Percentiles rank a stretch among this genome's conserved stretches.
phyloP scores from a whole-genome alignment of 2,113 vertebrate genomes.

The Murina feae region DNA sequence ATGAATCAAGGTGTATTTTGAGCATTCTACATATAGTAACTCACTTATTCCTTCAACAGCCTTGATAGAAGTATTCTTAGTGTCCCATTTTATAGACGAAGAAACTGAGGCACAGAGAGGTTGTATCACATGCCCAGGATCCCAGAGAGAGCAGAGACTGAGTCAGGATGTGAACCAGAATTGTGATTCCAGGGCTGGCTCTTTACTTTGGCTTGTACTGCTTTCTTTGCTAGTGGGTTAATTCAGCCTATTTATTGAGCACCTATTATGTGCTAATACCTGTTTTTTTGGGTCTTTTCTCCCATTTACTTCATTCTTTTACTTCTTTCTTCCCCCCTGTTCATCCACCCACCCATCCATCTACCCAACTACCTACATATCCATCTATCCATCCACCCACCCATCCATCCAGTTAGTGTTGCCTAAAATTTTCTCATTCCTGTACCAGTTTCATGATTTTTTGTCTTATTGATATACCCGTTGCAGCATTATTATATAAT shows the following conservation, averaged over 20 bases:
- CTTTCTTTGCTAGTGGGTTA: neutral
- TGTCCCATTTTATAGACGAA: neutral
- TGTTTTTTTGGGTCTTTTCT: neutral
- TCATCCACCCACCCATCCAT: neutral
- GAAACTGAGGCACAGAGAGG: neutral
- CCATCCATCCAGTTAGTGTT: neutral
- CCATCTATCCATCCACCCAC: neutral
- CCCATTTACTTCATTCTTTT: neutral
- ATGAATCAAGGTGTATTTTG: fast-evolving
- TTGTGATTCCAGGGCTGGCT: neutral
- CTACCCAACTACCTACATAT: neutral
- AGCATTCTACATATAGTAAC: fast-evolving
- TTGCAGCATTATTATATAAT: neutral
- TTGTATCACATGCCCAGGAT: neutral
- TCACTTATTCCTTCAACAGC: neutral
- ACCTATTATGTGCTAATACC: neutral
- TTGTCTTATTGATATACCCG: neutral
- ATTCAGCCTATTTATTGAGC: neutral
- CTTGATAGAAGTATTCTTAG: neutral
- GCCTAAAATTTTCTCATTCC: neutral
- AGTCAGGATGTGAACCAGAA: neutral
- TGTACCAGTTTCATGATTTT: neutral
- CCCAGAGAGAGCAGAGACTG: neutral
- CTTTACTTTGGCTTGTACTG: neutral
- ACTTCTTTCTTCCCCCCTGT: neutral